Base-by-base conservation (phyloP, 2,888 invertebrate species). In the Cetonia aurata region DNA sequence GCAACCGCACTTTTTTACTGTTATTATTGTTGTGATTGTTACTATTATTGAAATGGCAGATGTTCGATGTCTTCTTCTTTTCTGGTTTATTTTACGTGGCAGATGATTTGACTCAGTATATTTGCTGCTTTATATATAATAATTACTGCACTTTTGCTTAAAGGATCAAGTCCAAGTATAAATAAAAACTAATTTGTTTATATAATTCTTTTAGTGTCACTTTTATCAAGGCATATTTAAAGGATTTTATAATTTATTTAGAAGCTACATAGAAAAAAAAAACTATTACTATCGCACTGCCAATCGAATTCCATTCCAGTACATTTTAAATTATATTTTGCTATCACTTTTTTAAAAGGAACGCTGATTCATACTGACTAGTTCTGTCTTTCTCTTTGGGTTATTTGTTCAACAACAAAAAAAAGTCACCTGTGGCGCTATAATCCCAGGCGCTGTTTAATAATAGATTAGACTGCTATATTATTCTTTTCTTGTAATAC, bases 1-100 rank as follows among this genome's bases (percentile, higher is more conserved):
- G 69, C 65, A 62, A 70, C 62, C 62, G 62, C 62, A 65, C 17
- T 50, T 65, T 37, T 65, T 65, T 65, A 62, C 48, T 62, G 37
- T 62, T 65, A 50, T 65, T 57, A 57, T 42, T 57, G 15, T 53
- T 59, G 42, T 37, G 37, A 37, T 46, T 65, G 9, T 53, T 59
- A 17, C 46, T 65, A 65, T 50, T 50, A 65, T 65, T 65, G 62
- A 17, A 37, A 50, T 50, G 19, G 62, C 62, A 65, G 62, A 65
- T 65, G 62, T 65, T 50, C 37, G 37, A 37, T 37, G 8, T 37
- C 17, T 42, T 42, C 57, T 65, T 50, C 41, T 56, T 25, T 12
- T 52, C 25, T 17, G 6, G 4, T 52, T 52, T 17, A 17, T 50
- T 52, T n/a, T 52, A 25, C 1, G 19, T 52, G 25, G n/a, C 13